A percentile compares a stretch with the other conserved stretches of the same genome.
Evolutionary conservation across 2,888 invertebrate species (phyloP).

Genomic region (Aleiodes leptofemur): DNA sequence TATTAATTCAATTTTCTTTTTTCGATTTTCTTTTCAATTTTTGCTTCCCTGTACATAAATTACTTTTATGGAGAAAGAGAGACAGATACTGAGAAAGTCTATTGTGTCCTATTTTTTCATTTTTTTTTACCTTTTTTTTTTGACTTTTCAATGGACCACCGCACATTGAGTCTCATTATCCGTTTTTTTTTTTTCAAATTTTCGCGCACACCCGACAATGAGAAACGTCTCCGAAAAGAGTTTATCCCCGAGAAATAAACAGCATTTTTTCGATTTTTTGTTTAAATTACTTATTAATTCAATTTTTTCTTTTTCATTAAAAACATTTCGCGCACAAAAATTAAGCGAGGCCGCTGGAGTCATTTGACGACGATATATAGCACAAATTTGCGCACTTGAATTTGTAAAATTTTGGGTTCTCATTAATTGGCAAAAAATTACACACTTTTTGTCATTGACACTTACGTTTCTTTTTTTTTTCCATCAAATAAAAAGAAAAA

Average conservation of each 20-base stretch:
- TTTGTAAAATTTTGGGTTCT: background rate
- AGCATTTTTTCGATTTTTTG: background rate
- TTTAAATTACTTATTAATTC: conserved; percentile 11
- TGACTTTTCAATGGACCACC: conserved; percentile 35
- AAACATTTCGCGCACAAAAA: conserved; percentile 31
- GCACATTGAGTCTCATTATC: conserved; percentile 40
- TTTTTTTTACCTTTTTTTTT: background rate
- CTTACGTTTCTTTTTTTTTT: background rate
- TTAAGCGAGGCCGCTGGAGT: conserved; percentile 22
- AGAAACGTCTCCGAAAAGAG: conserved; percentile 30
- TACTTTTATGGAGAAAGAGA: conserved; percentile 29
- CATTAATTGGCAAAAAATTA: background rate
- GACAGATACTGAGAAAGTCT: conserved; percentile 23
- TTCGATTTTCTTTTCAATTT: background rate
- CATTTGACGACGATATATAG: conserved; percentile 20
- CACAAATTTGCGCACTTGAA: conserved; percentile 11
- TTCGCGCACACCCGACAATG: conserved; percentile 35
- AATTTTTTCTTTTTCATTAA: conserved; percentile 8
- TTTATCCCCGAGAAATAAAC: conserved; percentile 33
- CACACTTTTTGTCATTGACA: conserved; percentile 12
- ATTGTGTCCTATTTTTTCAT: background rate
- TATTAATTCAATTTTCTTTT: background rate
- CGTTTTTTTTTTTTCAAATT: conserved; percentile 9
- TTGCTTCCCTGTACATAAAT: background rate
- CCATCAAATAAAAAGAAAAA: background rate